phyloP scores from a whole-genome alignment of 2,797 vertebrate species.

The Melanotaenia nigrans region DNA sequence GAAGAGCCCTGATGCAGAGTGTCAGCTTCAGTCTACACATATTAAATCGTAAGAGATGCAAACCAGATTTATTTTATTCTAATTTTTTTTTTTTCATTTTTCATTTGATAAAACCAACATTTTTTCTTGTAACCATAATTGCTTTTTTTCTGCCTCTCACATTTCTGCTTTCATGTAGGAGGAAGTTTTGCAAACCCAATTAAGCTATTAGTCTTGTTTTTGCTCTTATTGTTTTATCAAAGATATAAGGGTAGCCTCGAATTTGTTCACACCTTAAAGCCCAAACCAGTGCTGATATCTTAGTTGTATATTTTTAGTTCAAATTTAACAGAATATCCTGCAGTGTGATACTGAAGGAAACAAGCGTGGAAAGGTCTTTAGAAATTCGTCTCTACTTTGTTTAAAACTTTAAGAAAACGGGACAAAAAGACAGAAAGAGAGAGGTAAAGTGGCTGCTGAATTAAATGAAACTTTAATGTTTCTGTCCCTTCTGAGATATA shows the following conservation, averaged over 20 bases:
- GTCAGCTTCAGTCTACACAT: too few species aligned
- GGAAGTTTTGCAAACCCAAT: too few species aligned
- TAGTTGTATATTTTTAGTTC: background rate
- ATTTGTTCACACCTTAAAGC: background rate
- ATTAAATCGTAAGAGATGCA: too few species aligned
- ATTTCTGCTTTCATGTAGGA: too few species aligned
- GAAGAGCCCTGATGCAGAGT: too few species aligned
- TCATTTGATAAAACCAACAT: too few species aligned
- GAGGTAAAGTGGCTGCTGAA: background rate
- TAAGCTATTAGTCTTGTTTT: background rate
- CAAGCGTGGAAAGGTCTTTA: background rate
- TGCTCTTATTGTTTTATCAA: background rate
- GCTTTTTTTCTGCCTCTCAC: too few species aligned
- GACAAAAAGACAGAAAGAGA: background rate
- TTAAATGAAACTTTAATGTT: background rate
- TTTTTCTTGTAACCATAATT: too few species aligned
- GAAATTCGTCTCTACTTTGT: slow-evolving; percentile 11
- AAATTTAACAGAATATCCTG: background rate
- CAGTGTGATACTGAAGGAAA: background rate
- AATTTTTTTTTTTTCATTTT: too few species aligned
- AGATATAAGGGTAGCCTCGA: background rate
- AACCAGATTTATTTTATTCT: too few species aligned
- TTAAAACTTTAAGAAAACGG: slow-evolving; percentile 2
- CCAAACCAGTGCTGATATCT: background rate
- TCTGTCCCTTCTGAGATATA: slow-evolving; percentile 16